These are phyloP conservation scores for Lagocephalus sceleratus DNA, from an alignment of 2,797 vertebrate species.

Conservation along the genomic window DNA sequence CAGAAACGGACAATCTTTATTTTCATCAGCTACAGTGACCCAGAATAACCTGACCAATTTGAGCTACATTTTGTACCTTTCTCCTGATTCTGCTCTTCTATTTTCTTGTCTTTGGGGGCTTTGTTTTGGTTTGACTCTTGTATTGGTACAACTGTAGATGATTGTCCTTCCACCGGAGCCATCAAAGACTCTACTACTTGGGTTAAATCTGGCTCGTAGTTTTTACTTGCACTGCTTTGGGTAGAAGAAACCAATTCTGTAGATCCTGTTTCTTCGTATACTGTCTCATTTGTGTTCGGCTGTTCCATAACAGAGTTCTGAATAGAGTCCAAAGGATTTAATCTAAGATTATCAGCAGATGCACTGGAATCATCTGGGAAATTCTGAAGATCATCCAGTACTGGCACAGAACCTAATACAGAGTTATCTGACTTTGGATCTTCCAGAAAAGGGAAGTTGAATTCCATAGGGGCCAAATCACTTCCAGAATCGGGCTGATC, in stretches of 20 bases:
- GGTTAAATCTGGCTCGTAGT: neutral
- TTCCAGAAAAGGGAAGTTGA: slow-evolving; percentile 33
- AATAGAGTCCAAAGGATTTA: slow-evolving; percentile 6
- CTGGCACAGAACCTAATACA: slow-evolving; percentile 16
- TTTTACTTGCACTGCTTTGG: slow-evolving; percentile 1
- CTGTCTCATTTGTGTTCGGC: neutral
- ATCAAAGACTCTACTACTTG: neutral
- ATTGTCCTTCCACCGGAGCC: neutral
- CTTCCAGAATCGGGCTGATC: slow-evolving; percentile 19
- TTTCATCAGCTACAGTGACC: neutral
- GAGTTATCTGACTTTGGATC: slow-evolving; percentile 16
- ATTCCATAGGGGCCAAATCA: slow-evolving; percentile 38
- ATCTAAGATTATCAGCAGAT: slow-evolving; percentile 6
- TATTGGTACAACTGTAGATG: neutral
- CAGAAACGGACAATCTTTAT: slow-evolving; percentile 1
- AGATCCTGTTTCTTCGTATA: slow-evolving; percentile 2
- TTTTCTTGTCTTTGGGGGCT: slow-evolving; percentile 19
- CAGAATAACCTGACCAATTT: neutral
- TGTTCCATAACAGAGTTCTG: slow-evolving; percentile 9
- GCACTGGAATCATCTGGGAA: slow-evolving; percentile 11
- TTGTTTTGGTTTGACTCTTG: slow-evolving; percentile 15
- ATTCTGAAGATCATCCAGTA: slow-evolving; percentile 1
- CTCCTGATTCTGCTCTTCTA: slow-evolving; percentile 19
- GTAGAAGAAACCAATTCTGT: slow-evolving; percentile 3
- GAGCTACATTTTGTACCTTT: slow-evolving; percentile 40